Evolutionary conservation across 53 echinoderm and acorn worm genomes (phyloP), one percentile per base, ranked within the genome.

Genomic region (Hippasteria phrygiana): DNA sequence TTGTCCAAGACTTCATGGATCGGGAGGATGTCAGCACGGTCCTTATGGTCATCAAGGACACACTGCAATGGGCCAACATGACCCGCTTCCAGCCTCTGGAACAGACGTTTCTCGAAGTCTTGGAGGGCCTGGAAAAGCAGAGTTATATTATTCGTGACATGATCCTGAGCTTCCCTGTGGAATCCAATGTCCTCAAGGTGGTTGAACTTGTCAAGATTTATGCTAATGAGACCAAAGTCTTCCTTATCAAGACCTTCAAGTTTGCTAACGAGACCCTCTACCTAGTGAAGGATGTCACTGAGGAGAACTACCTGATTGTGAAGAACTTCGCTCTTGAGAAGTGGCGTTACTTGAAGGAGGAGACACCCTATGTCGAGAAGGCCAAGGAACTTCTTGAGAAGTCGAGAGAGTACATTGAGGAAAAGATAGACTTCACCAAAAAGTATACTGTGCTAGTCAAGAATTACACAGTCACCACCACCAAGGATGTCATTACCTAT

Each of bases 21-120:
- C 34, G 85, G 31, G 85, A 85, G 53, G 85, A 85, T 85, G 85
- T 90, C 36, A 74, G 45, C 45, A 82, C 56, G 73, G 36, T 47
- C 27, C 41, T 82, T 18, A 45, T 55, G 27, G 77, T 45, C 8
- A 82, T 82, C 62, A 73, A 90, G 73, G 31, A 53, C 22, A 36
- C 73, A 12, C 45, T 90, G 32, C 71, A 62, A 35, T 90, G 90
- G 90, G 56, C 73, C 46, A 94, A 94, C 94, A 88, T 88, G 63
- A 92, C 91, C 72, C 88, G 90, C 53, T 89, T 64, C 75, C 91
- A 91, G 92, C 73, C 92, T 16, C 75, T 90, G 65, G 79, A 90
- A 36, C 69, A 75, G 38, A 91, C 92, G n/a, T 16, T 92, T 36
- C 87, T 55, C 28, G 89, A 97, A 47, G 55, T 87, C 88, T 14